Conservation (phyloP, 1,140 invertebrate species). For the Phthorimaea operculella region DNA sequence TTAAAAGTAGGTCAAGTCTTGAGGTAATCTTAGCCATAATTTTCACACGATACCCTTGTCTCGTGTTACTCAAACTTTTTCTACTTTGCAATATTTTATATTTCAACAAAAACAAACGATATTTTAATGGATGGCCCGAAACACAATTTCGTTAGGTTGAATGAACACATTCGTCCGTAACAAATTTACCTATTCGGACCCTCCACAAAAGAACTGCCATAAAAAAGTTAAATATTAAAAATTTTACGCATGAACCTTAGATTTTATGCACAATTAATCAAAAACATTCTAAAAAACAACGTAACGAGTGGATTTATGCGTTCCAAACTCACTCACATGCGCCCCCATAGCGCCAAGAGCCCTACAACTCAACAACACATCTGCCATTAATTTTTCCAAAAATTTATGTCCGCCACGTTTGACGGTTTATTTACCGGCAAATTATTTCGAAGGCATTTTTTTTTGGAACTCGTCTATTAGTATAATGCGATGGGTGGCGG, state of each 20-base stretch:
- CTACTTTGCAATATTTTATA: too few relatives aligned
- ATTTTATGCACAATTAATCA: constrained; percentile 61
- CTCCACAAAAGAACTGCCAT: constrained; percentile 3
- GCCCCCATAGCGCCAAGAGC: constrained; percentile 31
- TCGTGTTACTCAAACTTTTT: too few relatives aligned
- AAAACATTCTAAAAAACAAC: constrained; percentile 45
- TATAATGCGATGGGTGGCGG: constrained; percentile 65
- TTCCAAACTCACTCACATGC: constrained; percentile 43
- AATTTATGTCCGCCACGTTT: constrained; percentile 52
- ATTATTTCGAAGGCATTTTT: constrained; percentile 58
- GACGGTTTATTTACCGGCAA: constrained; percentile 61
- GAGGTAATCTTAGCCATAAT: too few relatives aligned
- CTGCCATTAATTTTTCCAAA: constrained; percentile 62
- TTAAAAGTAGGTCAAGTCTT: too few relatives aligned
- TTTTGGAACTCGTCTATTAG: constrained; percentile 62
- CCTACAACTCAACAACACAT: constrained; percentile 57
- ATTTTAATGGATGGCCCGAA: too few relatives aligned
- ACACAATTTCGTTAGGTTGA: neutral
- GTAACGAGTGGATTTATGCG: constrained; percentile 59
- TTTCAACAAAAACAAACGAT: too few relatives aligned
- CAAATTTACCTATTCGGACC: constrained; percentile 5
- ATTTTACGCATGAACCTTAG: constrained; percentile 39
- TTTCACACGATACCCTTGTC: too few relatives aligned
- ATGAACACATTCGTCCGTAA: neutral
- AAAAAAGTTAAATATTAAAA: constrained; percentile 32